These are phyloP conservation scores for Sardina pilchardus DNA, from an alignment of 2,113 vertebrate species.

Conservation along the genomic window DNA sequence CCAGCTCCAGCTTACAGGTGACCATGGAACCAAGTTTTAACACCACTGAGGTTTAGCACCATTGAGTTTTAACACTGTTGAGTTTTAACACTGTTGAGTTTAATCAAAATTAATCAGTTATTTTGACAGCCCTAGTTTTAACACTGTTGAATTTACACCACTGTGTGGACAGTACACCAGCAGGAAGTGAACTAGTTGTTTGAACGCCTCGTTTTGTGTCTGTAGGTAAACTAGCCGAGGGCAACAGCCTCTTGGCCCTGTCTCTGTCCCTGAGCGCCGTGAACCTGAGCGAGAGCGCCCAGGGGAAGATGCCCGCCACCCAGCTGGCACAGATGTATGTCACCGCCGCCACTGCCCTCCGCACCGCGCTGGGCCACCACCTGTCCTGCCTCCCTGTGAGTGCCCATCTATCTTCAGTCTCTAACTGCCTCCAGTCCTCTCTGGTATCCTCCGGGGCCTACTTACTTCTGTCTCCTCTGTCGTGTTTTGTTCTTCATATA, in stretches of 20 bases:
- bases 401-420: slow-evolving; percentile 20
- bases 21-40: not conserved
- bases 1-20: slow-evolving; percentile 94
- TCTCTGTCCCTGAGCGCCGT: slow-evolving; percentile 91
- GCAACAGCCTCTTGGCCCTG: slow-evolving; percentile 80
- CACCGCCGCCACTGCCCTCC: slow-evolving; percentile 86
- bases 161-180: not conserved
- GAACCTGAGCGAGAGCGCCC: slow-evolving; percentile 91
- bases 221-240: slow-evolving; percentile 86
- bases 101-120: too few species aligned
- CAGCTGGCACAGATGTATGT: slow-evolving; percentile 89
- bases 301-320: slow-evolving; percentile 84
- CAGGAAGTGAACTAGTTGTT: not conserved
- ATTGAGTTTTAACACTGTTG: too few species aligned
- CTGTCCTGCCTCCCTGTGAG: slow-evolving; percentile 87
- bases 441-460: not conserved
- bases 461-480: not conserved
- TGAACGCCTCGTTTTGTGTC: not conserved
- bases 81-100: not conserved
- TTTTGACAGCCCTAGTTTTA: too few species aligned
- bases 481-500: slow-evolving; percentile 20
- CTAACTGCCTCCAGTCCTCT: not conserved
- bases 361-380: slow-evolving; percentile 82
- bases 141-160: not conserved
- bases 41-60: too few species aligned